These are phyloP conservation scores for Andrena hattorfiana DNA, from an alignment of 2,888 invertebrate species.

Conservation along the genomic window DNA sequence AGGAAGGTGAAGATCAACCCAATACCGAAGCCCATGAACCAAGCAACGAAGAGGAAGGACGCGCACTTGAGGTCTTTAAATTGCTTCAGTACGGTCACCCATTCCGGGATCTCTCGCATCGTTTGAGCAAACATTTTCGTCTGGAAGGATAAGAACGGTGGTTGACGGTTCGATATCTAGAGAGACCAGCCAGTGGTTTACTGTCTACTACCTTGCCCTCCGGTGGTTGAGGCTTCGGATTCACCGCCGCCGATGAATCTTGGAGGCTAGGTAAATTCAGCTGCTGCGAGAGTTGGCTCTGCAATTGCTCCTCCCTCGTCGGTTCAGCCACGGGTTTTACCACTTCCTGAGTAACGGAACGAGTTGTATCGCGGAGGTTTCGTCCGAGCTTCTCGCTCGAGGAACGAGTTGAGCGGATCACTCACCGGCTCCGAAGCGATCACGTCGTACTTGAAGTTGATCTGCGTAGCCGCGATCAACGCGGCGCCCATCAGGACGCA, in stretches of 20 bases:
- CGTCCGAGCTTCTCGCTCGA: not conserved
- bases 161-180: too few species aligned
- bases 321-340: conserved; percentile 84
- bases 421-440: conserved; percentile 79
- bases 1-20: conserved; percentile 99
- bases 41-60: conserved; percentile 97
- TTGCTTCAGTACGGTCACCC: conserved; percentile 96
- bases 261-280: conserved; percentile 92
- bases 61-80: conserved; percentile 96
- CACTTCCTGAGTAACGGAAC: conserved; percentile 75
- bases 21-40: conserved; percentile 99
- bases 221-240: conserved; percentile 83
- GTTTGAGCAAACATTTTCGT: conserved; percentile 97
- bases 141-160: conserved; percentile 82
- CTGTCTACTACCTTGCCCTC: conserved; percentile 86
- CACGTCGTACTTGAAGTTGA: conserved; percentile 87
- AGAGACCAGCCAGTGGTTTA: too few species aligned
- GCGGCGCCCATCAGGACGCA: conserved; percentile 98
- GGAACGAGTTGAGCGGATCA: not conserved
- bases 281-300: conserved; percentile 93
- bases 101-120: conserved; percentile 95
- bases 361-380: not conserved
- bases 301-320: conserved; percentile 91
- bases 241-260: conserved; percentile 87
- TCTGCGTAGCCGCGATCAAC: conserved; percentile 95